These are phyloP conservation scores for Sakesphorus luctuosus DNA, from an alignment of 2,113 vertebrate species.

Conservation along the genomic window DNA sequence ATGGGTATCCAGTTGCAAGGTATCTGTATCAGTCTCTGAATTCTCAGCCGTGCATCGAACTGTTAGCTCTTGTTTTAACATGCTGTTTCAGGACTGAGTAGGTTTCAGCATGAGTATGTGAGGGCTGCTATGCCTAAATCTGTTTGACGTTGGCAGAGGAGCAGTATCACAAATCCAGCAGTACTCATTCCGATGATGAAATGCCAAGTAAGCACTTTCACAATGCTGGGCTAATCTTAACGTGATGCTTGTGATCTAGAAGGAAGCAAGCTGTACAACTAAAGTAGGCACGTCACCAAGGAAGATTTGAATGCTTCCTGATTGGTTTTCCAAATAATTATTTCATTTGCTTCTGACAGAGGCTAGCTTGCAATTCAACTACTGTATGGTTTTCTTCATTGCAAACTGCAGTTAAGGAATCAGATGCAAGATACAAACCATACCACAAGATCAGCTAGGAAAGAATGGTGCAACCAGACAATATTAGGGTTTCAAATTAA, in stretches of 20 bases:
- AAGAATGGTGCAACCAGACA: background rate
- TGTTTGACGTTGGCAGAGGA: background rate
- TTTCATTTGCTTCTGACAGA: constrained; percentile 17
- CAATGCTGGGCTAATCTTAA: background rate
- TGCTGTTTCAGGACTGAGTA: background rate
- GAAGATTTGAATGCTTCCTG: constrained; percentile 31
- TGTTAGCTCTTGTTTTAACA: constrained; percentile 23
- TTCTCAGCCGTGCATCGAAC: background rate
- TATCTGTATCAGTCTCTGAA: background rate
- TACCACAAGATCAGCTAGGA: background rate
- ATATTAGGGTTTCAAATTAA: background rate
- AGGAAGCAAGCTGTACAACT: background rate
- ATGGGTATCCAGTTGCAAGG: constrained; percentile 65
- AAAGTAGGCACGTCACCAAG: background rate
- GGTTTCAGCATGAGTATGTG: background rate
- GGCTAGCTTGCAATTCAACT: background rate
- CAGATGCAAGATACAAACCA: background rate
- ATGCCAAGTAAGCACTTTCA: background rate
- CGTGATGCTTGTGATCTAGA: background rate
- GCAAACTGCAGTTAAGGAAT: constrained; percentile 13
- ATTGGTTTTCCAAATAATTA: constrained; percentile 25
- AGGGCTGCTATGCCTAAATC: background rate
- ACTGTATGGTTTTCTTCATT: background rate
- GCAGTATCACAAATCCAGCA: background rate
- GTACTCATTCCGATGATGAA: background rate